Evolutionary conservation across 2,113 vertebrate genomes (phyloP).

Genomic region (Tetrax tetrax): DNA sequence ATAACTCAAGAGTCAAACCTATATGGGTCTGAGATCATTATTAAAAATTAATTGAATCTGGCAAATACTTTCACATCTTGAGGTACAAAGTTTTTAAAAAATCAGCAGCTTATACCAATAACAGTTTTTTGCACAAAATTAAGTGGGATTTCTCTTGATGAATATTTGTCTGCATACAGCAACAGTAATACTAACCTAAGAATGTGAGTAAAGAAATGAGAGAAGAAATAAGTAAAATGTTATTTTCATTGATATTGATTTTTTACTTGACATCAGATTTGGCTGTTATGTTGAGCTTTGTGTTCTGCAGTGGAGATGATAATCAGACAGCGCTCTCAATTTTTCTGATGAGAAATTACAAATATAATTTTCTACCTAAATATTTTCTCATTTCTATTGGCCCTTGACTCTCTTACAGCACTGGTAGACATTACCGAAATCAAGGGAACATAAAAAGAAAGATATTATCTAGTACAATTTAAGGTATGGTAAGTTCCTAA

Average conservation of each 20-base stretch:
- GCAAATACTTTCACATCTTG: neutral
- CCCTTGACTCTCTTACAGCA: neutral
- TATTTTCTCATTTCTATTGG: neutral
- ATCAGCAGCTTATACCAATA: neutral
- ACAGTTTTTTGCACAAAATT: neutral
- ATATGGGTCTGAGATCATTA: neutral
- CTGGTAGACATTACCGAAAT: neutral
- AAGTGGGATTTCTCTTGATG: neutral
- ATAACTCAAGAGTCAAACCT: neutral
- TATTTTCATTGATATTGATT: neutral
- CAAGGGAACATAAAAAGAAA: neutral
- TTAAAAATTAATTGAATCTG: neutral
- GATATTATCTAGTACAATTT: neutral
- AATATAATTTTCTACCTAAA: neutral
- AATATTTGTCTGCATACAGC: neutral
- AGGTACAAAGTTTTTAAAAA: neutral
- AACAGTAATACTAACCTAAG: neutral
- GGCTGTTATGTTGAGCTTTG: neutral
- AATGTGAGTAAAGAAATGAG: rapidly evolving
- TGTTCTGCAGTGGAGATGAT: neutral
- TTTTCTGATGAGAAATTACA: neutral
- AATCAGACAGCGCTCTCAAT: neutral
- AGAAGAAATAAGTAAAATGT: neutral
- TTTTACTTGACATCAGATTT: neutral
- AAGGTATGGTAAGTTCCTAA: neutral